Percentiles rank a stretch among this genome's conserved stretches.
Evolutionary conservation across 2,797 vertebrate genomes (phyloP).

Genomic region (Hydrolagus colliei): DNA sequence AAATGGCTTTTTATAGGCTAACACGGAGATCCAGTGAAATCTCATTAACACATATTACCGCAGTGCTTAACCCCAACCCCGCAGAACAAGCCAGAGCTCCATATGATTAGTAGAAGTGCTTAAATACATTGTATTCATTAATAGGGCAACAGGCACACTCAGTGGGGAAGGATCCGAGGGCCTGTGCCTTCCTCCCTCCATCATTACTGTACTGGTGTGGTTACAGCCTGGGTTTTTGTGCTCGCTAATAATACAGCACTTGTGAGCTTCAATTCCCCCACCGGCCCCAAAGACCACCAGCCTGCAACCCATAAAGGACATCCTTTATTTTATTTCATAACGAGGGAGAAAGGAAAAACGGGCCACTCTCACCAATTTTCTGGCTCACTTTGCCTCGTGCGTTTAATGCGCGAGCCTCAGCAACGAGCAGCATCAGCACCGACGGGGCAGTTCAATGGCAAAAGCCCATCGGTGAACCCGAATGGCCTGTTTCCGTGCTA

Average conservation of each 20-base stretch:
- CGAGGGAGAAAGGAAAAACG: no score
- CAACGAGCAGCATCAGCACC: no score
- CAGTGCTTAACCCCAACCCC: slow-evolving; percentile 21
- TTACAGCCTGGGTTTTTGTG: not conserved
- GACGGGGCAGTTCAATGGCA: no score
- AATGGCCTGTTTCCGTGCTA: no score
- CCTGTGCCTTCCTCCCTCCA: not conserved
- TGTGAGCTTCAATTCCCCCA: not conserved
- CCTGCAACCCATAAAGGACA: no score
- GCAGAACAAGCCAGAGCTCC: slow-evolving; percentile 14
- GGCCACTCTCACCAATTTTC: no score
- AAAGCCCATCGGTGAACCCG: no score
- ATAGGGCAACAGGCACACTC: slow-evolving; percentile 10
- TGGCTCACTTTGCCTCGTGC: no score
- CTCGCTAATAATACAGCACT: not conserved
- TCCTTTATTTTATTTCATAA: no score
- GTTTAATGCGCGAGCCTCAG: no score
- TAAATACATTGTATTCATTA: slow-evolving; percentile 27
- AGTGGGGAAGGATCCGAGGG: not conserved
- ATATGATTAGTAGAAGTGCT: slow-evolving; percentile 15
- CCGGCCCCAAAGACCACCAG: no score
- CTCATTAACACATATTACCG: slow-evolving; percentile 22
- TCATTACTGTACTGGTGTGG: not conserved
- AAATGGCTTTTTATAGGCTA: slow-evolving; percentile 18
- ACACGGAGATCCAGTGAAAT: slow-evolving; percentile 24